Conservation (phyloP, 1,140 invertebrate species). For the Hylaeus anthracinus region DNA sequence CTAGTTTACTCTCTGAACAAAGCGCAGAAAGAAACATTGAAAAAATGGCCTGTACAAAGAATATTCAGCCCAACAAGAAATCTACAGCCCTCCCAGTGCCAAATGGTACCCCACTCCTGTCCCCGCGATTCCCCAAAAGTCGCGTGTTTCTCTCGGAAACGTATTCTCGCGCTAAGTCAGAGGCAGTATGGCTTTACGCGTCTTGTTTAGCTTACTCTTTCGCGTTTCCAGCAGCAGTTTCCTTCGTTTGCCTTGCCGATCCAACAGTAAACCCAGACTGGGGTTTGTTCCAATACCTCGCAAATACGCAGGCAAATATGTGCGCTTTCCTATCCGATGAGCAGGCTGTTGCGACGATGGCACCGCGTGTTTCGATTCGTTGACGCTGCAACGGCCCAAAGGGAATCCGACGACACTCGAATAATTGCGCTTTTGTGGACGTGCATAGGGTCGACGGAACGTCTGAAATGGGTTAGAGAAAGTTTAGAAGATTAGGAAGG, state of each 20-base stretch:
- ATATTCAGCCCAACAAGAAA: not conserved
- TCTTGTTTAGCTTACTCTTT: conserved; percentile 26
- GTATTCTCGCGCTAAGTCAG: not conserved
- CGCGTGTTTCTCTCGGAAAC: not conserved
- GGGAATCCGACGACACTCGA: not conserved
- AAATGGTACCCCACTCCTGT: too few relatives aligned
- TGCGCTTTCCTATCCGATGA: conserved; percentile 11
- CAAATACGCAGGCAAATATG: conserved; percentile 34
- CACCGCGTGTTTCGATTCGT: not conserved
- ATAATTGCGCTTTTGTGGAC: not conserved
- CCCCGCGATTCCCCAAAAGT: not conserved
- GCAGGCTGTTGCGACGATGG: not conserved
- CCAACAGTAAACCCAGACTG: conserved; percentile 19
- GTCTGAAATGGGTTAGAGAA: not conserved
- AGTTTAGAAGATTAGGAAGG: too few relatives aligned
- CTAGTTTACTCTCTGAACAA: too few relatives aligned
- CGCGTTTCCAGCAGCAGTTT: not conserved
- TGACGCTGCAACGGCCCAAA: not conserved
- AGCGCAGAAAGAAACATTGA: too few relatives aligned
- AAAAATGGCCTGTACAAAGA: too few relatives aligned
- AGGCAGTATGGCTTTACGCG: not conserved
- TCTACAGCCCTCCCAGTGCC: too few relatives aligned
- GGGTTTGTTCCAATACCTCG: conserved; percentile 30
- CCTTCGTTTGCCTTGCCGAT: conserved; percentile 29
- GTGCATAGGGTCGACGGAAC: too few relatives aligned